Evolutionary conservation across 2,888 invertebrate genomes (phyloP), one percentile per base, ranked within the genome.

Genomic region (Platycnemis pennipes): DNA sequence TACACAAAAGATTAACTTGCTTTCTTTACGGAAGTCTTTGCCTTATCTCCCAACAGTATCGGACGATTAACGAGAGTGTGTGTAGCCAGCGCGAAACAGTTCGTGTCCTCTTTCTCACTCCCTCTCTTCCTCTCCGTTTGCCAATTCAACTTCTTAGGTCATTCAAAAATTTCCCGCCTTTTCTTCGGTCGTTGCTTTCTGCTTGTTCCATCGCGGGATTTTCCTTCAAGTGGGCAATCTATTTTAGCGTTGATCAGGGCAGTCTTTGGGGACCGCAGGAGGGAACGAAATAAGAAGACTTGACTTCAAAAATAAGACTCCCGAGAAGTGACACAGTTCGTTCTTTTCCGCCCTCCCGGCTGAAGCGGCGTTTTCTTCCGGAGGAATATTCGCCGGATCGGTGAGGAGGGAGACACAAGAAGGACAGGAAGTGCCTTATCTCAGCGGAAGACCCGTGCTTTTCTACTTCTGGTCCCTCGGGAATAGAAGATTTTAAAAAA

Each of bases 341-440:
- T 63, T 63, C 63, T 26, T 63, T 26, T 63, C 63, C 77, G 77
- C 16, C 1, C 37, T 37, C 11, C 0, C 37, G 7, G 37, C 31
- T 13, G 77, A 77, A 31, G 31, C 13, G 37, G 22, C 77, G 37
- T 13, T 77, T 26, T 31, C 31, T 77, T 77, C 77, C 77, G 77
- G 63, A 63, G 63, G 63, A 63, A n/a, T n/a, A n/a, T 16, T 63
- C 26, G 77, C 37, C 77, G 77, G 31, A 1, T 19, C 26, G 22
- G 63, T 63, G 63, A 63, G 63, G 63, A n/a, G 63, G 22, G 63
- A 26, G 63, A 63, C 63, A 63, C 63, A 63, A 63, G 63, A 19
- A 63, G 63, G 77, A 77, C 31, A 77, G 77, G n/a, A 69, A 77
- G 77, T 77, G 77, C 77, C 31, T 37, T 77, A 77, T 77, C 77